These are phyloP conservation scores for Drosophila sturtevanti DNA, from an alignment of 1,140 invertebrate species.

Conservation along the genomic window DNA sequence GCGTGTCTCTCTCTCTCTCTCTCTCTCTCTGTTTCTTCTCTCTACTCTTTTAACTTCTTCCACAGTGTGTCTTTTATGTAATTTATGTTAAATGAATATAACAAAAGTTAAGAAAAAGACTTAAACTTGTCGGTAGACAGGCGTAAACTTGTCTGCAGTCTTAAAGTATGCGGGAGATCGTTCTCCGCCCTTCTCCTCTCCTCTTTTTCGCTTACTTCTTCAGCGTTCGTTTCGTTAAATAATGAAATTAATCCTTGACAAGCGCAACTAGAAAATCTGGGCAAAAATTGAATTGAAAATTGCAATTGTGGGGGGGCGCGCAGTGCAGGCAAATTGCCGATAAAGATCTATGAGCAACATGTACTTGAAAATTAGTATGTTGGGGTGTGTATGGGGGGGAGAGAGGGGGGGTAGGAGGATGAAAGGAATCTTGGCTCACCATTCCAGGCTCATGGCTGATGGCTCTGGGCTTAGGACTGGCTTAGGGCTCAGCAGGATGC, in stretches of 20 bases:
- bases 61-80: conserved; percentile 56
- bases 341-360: conserved; percentile 69
- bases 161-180: conserved; percentile 76
- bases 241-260: conserved; percentile 83
- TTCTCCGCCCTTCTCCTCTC: not conserved
- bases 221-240: conserved; percentile 64
- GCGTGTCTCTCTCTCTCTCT: not conserved
- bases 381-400: no score
- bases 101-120: conserved; percentile 57
- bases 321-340: conserved; percentile 23
- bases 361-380: conserved; percentile 46
- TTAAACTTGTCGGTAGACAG: conserved; percentile 70
- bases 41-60: not conserved
- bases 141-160: conserved; percentile 70
- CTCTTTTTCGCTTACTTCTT: conserved; percentile 3
- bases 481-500: conserved; percentile 47
- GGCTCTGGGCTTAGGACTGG: no score
- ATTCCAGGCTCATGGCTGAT: no score
- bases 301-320: conserved; percentile 49
- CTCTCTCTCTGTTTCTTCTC: not conserved
- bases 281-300: conserved; percentile 56
- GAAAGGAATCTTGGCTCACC: no score
- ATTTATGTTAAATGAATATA: conserved; percentile 81
- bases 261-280: conserved; percentile 60
- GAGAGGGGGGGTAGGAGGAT: no score